These are phyloP conservation scores for Carterocephalus palaemon DNA, from an alignment of 2,888 invertebrate species.

Conservation along the genomic window DNA sequence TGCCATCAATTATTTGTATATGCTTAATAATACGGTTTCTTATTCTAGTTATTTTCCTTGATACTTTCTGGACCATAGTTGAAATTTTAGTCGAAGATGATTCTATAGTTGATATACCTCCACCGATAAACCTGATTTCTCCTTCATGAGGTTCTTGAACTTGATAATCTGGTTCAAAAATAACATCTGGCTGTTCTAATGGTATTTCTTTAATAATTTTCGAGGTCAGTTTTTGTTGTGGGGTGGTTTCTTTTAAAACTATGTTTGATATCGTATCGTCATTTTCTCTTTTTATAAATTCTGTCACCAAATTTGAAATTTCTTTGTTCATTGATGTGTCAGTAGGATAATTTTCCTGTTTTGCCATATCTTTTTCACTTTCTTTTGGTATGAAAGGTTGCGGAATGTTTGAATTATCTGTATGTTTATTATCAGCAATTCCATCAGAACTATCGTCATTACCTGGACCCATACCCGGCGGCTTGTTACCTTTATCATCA, in stretches of 20 bases:
- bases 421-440: constrained; percentile 13
- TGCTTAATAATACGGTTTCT: constrained; percentile 62
- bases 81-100: constrained; percentile 52
- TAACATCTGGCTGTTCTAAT: constrained; percentile 32
- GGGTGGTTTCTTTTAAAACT: constrained; percentile 3
- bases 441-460: constrained; percentile 30
- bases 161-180: constrained; percentile 31
- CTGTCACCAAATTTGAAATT: constrained; percentile 41
- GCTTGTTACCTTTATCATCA: constrained; percentile 41
- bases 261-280: constrained; percentile 22
- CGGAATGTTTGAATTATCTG: constrained; percentile 6
- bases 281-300: constrained; percentile 52
- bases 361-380: constrained; percentile 26
- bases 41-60: constrained; percentile 84
- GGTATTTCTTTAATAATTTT: constrained; percentile 29
- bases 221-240: constrained; percentile 5
- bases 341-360: constrained; percentile 14
- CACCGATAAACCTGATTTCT: constrained; percentile 25
- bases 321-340: constrained; percentile 29
- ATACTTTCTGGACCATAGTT: constrained; percentile 88
- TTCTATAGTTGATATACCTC: constrained; percentile 36
- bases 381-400: too few species aligned
- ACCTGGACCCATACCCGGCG: constrained; percentile 39
- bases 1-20: constrained; percentile 85
- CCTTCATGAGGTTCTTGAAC: constrained; percentile 50